Evolutionary conservation across 2,888 invertebrate species (phyloP).

Genomic region (Zaprionus bogoriensis): DNA sequence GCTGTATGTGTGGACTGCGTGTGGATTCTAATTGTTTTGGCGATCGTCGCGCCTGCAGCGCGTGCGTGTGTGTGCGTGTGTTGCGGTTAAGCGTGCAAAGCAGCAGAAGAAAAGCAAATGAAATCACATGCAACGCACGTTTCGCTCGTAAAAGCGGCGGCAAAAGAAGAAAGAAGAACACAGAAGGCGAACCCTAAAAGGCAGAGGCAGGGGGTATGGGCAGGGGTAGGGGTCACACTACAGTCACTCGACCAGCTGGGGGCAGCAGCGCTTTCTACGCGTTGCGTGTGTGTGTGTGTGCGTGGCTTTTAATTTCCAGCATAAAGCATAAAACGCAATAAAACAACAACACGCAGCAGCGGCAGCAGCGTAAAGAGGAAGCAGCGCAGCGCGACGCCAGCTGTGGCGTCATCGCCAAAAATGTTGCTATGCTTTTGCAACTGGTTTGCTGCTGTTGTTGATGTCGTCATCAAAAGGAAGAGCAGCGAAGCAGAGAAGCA

Average conservation of each 20-base stretch:
- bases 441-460: constrained; percentile 62
- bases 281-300: constrained; percentile 40
- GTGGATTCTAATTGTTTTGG: constrained; percentile 44
- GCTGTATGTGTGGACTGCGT: constrained; percentile 28
- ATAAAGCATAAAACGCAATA: constrained; percentile 67
- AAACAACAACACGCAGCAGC: constrained; percentile 19
- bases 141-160: constrained; percentile 51
- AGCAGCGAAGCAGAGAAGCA: constrained; percentile 8
- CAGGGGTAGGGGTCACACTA: background rate
- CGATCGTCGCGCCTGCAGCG: constrained; percentile 16
- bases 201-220: background rate
- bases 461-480: constrained; percentile 53
- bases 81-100: constrained; percentile 42
- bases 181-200: no score
- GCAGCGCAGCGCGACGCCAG: no score
- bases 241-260: background rate
- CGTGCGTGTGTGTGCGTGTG: constrained; percentile 63
- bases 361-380: no score
- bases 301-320: constrained; percentile 60
- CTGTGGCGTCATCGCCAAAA: constrained; percentile 76
- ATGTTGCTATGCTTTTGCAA: constrained; percentile 55
- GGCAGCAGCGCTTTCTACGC: constrained; percentile 59
- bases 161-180: constrained; percentile 33
- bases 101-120: constrained; percentile 58
- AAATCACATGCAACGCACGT: constrained; percentile 76